phyloP scores from a whole-genome alignment of 1,140 invertebrate genomes.

The Streblospio benedicti region DNA sequence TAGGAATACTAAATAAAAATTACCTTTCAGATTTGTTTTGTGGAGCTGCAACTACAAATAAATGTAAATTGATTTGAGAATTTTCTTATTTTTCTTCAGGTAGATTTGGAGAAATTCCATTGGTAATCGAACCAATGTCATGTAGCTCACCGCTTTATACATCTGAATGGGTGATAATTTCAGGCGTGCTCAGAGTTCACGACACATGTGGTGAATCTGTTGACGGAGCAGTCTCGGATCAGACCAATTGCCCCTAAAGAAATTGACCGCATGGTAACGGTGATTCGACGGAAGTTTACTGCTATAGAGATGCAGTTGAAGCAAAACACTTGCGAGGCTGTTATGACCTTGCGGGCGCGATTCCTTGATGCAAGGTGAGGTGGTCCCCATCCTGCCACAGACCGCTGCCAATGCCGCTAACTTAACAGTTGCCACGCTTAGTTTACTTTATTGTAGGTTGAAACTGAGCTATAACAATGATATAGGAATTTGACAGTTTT shows the following conservation, averaged over 20 bases:
- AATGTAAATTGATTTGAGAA: no score
- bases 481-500: no score
- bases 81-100: no score
- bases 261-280: slow-evolving; percentile 99
- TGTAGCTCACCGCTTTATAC: background rate
- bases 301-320: slow-evolving; percentile 99
- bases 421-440: no score
- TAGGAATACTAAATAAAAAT: background rate
- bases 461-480: no score
- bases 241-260: slow-evolving; percentile 91
- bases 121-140: no score
- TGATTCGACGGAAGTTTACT: slow-evolving; percentile 99
- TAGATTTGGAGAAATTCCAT: no score
- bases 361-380: slow-evolving; percentile 86
- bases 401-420: no score
- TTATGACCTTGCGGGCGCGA: slow-evolving; percentile 89
- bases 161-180: background rate
- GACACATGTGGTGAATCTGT: slow-evolving; percentile 95
- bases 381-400: no score
- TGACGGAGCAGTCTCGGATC: slow-evolving; percentile 93
- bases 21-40: background rate
- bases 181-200: slow-evolving; percentile 99
- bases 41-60: no score
- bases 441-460: no score
- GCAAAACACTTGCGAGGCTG: slow-evolving; percentile 98